Base-by-base conservation (phyloP, 2,797 vertebrate species). In the Periophthalmus magnuspinnatus region DNA sequence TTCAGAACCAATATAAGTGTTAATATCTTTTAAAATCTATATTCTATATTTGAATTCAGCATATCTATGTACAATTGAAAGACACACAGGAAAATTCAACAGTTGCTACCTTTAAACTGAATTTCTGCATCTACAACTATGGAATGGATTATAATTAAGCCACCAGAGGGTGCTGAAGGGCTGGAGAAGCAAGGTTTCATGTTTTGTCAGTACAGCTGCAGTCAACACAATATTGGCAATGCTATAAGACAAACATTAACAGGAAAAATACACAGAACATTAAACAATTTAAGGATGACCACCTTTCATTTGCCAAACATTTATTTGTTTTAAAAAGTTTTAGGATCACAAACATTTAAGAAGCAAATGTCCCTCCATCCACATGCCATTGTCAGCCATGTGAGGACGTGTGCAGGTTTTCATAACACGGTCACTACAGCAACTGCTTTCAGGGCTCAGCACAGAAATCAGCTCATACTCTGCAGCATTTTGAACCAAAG, bases 321-420 rank as follows among this genome's bases (percentile, higher is more conserved):
- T 94, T 93, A 93, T 92, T 93, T 78, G 81, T 81, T 81, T 84
- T 86, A 87, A 92, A 91, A 89, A 87, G 76, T 85, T 83, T 78
- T 83, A 84, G 76, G 84, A 85, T 89, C 89, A 93, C 89, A 88
- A 84, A 92, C 89, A 84, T 81, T 75, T 77, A 65, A 84, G 73
- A 87, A 84, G 85, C 87, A 80, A 77, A 87, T 67, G 82, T 87
- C 77, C 65, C 74, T 79, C 85, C 69, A 71, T 69, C 62, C 74
- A 82, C 82, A 79, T 81, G 70, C 77, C 79, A 65, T 69, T 62
- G 5, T 68, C 76, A 76, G 76, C 69, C 64, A 58, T 50, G 71
- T 77, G 77, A 65, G 65, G 71, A 54, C 65, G 71, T 76, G 48
- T 72, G 72, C 64, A 65, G 62, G 61, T 65, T 74, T 79, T 78